These are phyloP conservation scores for Parauchenoglanis punctatus DNA, from an alignment of 2,797 vertebrate genomes.

Conservation along the genomic window DNA sequence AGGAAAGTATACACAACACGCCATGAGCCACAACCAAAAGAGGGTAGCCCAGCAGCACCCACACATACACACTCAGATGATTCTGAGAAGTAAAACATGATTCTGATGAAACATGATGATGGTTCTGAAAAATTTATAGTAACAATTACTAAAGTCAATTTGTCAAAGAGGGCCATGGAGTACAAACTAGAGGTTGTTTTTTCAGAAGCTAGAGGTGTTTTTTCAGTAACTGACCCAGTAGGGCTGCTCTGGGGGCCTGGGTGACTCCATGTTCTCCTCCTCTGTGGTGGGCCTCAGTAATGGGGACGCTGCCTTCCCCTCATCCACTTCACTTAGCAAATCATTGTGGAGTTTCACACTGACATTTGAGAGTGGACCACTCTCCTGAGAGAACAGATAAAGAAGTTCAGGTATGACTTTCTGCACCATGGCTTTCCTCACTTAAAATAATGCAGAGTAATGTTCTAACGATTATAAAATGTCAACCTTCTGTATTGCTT, in stretches of 20 bases:
- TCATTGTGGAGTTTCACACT: slow-evolving; percentile 65
- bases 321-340: slow-evolving; percentile 50
- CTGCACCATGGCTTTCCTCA: background rate
- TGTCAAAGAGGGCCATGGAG: background rate
- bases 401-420: background rate
- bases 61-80: slow-evolving; percentile 61
- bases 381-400: slow-evolving; percentile 27
- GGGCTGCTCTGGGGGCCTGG: background rate
- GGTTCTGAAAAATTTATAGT: background rate
- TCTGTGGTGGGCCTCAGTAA: slow-evolving; percentile 65
- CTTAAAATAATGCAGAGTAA: background rate
- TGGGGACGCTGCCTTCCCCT: slow-evolving; percentile 64
- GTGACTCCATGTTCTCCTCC: slow-evolving; percentile 46
- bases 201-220: no score
- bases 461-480: background rate
- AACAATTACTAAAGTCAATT: background rate
- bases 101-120: background rate
- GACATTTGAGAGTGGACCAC: slow-evolving; percentile 51
- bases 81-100: slow-evolving; percentile 60
- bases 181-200: background rate
- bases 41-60: slow-evolving; percentile 81
- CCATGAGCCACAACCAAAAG: slow-evolving; percentile 73
- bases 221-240: slow-evolving; percentile 78
- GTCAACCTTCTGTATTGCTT: slow-evolving; percentile 75
- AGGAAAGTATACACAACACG: slow-evolving; percentile 77